Evolutionary conservation across 2,797 vertebrate genomes (phyloP).

Genomic region (Oreochromis grahami): DNA sequence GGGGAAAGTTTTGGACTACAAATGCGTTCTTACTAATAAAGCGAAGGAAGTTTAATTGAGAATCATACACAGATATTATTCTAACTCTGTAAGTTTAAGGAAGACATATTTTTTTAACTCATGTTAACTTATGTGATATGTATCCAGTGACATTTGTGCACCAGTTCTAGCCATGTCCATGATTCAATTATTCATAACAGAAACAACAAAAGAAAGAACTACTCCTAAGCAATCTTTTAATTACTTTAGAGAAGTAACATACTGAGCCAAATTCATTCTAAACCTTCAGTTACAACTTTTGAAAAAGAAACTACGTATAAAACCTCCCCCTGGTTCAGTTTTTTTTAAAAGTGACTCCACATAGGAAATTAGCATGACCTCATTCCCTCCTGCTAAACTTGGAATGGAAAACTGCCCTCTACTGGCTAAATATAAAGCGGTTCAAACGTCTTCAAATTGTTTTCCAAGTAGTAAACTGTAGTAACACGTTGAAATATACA

Average conservation of each 20-base stretch:
- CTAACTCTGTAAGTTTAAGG: neutral
- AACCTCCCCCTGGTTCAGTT: neutral
- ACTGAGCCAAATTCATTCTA: neutral
- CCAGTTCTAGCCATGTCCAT: neutral
- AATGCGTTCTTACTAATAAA: neutral
- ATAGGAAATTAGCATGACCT: neutral
- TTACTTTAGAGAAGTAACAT: neutral
- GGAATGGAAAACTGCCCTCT: slow-evolving; percentile 29
- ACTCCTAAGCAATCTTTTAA: neutral
- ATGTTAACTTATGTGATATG: neutral
- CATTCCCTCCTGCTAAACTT: neutral
- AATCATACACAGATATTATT: neutral
- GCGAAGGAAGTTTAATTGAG: neutral
- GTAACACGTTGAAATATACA: rapidly evolving
- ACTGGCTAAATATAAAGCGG: neutral
- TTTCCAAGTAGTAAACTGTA: neutral
- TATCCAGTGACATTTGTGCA: neutral
- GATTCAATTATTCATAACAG: neutral
- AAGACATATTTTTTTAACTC: rapidly evolving
- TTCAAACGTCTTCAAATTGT: neutral
- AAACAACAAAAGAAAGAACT: neutral
- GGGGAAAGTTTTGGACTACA: neutral
- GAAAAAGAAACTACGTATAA: neutral
- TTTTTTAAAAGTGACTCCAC: neutral
- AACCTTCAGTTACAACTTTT: neutral